Evolutionary conservation across 2,113 vertebrate species (phyloP).

Genomic region (Pyxicephalus adspersus): DNA sequence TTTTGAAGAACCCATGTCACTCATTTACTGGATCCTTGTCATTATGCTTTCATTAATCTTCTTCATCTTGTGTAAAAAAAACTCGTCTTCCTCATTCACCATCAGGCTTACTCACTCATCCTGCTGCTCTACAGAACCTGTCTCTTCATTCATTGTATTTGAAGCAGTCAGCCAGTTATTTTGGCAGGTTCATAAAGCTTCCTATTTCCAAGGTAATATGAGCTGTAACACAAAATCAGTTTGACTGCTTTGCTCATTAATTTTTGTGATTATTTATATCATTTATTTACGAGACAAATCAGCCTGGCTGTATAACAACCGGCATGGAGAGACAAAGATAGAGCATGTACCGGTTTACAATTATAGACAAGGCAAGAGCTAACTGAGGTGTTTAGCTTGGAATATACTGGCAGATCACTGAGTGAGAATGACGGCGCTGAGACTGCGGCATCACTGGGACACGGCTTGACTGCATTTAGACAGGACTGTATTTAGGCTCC

Average conservation of each 20-base stretch:
- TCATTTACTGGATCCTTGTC: too few species aligned
- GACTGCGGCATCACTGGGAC: too few species aligned
- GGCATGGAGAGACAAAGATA: not conserved
- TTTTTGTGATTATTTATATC: constrained; percentile 1
- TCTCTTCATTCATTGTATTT: not conserved
- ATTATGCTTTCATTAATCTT: too few species aligned
- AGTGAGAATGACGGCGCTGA: too few species aligned
- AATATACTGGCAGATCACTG: too few species aligned
- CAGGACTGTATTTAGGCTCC: too few species aligned
- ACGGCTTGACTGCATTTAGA: too few species aligned
- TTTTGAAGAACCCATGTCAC: too few species aligned
- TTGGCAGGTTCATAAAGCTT: not conserved
- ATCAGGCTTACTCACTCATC: not conserved
- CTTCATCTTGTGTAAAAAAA: too few species aligned
- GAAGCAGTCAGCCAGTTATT: not conserved
- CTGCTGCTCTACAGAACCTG: not conserved
- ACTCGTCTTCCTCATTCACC: too few species aligned
- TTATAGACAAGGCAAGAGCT: too few species aligned
- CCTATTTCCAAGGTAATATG: not conserved
- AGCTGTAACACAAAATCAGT: not conserved
- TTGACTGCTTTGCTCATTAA: not conserved
- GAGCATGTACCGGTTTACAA: not conserved
- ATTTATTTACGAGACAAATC: not conserved
- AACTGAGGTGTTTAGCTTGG: too few species aligned
- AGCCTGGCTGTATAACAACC: not conserved